Base-by-base conservation (phyloP, 2,888 invertebrate genomes). In the Reticulitermes lucifugus region DNA sequence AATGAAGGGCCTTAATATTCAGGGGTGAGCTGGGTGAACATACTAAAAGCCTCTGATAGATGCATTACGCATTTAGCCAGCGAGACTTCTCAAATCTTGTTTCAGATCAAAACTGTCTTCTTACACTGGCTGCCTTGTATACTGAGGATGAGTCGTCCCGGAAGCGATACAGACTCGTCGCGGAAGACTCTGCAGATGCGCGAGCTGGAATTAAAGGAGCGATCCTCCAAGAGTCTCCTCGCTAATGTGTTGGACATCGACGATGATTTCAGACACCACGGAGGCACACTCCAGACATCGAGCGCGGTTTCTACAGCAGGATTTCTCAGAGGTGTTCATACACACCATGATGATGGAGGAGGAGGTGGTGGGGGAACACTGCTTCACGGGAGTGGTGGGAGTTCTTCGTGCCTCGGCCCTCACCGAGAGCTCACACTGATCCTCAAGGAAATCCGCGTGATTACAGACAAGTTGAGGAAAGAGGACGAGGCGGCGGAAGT, bases 41-140 rank as follows among this genome's bases (percentile, higher is more conserved):
- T 1, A 46, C 12, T 46, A 46, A 1, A 12, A 46, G 9, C 46
- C 46, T 18, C 55, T 51, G 18, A 18, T 18, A 18, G 14, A 55
- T 55, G 51, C 2, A 55, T 9, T 55, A 14, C 14, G 12, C 51
- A 55, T 55, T 55, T 18, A 18, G 14, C 55, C 14, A 18, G 14
- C 4, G 55, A 5, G 18, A 55, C 4, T 55, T 55, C 18, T 14
- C 14, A 5, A 12, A 55, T 25, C 65, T 65, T 25, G 25, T 90
- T 90, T 25, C 92, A 97, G 97, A 95, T 98, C 90, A 96, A 95
- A 91, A 94, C 96, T 90, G 95, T 99, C 90, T 97, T 99, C 92
- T 94, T 99, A 90, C 96, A 97, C 92, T 99, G 99, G 98, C 93
- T 99, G 92, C 99, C 99, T 89, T 98, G 98, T 95, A 92, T 99